phyloP scores from a whole-genome alignment of 1,140 invertebrate genomes.

The Vollenhovia emeryi region DNA sequence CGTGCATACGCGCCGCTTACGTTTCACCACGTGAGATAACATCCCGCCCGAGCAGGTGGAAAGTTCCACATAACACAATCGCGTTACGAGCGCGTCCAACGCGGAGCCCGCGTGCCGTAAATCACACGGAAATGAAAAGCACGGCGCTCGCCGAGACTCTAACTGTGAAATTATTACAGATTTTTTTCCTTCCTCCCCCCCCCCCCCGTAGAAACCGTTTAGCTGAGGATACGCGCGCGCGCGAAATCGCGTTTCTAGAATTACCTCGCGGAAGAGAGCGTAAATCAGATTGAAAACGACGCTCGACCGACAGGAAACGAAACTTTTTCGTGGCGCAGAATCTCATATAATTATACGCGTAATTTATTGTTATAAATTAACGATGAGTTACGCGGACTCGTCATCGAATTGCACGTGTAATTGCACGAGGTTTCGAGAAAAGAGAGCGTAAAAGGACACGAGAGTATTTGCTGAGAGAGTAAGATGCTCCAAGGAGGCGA shows the following conservation, averaged over 20 bases:
- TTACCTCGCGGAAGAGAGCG: background rate
- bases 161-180: background rate
- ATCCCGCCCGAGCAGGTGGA: conserved; percentile 63
- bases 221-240: background rate
- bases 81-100: conserved; percentile 39
- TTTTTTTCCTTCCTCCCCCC: no score
- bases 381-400: background rate
- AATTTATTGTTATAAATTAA: background rate
- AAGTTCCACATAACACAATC: conserved; percentile 55
- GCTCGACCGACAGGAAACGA: background rate
- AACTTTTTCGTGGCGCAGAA: background rate
- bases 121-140: conserved; percentile 46
- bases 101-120: conserved; percentile 28
- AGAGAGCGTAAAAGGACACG: background rate
- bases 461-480: background rate
- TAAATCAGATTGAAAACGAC: background rate
- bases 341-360: background rate
- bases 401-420: background rate
- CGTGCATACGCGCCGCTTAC: conserved; percentile 44
- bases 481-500: no score
- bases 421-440: background rate
- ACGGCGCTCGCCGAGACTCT: conserved; percentile 8
- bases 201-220: background rate
- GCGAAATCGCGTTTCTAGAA: conserved; percentile 11
- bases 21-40: conserved; percentile 68